A percentile compares a stretch with the other conserved stretches of the same genome.
These are phyloP conservation scores for Nephrotoma appendiculata DNA, from an alignment of 2,888 invertebrate species.

Conservation along the genomic window DNA sequence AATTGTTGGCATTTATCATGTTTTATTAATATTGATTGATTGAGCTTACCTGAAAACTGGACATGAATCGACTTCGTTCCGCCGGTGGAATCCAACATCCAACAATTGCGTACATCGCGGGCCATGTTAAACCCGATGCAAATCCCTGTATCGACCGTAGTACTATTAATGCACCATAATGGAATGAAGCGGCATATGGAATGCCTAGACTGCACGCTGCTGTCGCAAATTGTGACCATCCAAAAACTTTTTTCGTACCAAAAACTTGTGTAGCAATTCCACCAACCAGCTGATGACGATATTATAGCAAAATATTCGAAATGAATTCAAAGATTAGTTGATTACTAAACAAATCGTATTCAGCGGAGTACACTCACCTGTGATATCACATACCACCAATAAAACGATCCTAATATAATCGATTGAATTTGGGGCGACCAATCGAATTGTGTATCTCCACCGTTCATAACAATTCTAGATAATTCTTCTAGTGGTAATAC, in stretches of 20 bases:
- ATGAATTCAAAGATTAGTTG: background rate
- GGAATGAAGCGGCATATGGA: constrained; percentile 45
- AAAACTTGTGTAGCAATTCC: constrained; percentile 54
- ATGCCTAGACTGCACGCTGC: constrained; percentile 51
- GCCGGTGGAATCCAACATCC: constrained; percentile 58
- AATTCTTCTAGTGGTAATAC: constrained; percentile 2
- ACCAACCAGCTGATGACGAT: constrained; percentile 35
- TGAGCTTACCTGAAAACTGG: constrained; percentile 47
- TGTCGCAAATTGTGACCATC: constrained; percentile 53
- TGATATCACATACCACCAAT: constrained; percentile 58
- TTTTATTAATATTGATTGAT: background rate
- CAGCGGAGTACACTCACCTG: constrained; percentile 29
- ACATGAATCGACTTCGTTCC: constrained; percentile 58
- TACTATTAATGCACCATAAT: constrained; percentile 43
- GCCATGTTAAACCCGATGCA: constrained; percentile 59
- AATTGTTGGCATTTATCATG: background rate
- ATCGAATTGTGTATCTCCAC: constrained; percentile 32
- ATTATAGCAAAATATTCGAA: background rate
- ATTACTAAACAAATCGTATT: background rate
- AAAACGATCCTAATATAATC: constrained; percentile 50
- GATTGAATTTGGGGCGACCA: constrained; percentile 51
- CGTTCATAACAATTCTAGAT: background rate
- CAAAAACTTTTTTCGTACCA: constrained; percentile 55
- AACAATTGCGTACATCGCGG: constrained; percentile 59
- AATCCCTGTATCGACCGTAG: constrained; percentile 52